Evolutionary conservation across 2,888 invertebrate genomes (phyloP).

Genomic region (Tenthredo mesomela): DNA sequence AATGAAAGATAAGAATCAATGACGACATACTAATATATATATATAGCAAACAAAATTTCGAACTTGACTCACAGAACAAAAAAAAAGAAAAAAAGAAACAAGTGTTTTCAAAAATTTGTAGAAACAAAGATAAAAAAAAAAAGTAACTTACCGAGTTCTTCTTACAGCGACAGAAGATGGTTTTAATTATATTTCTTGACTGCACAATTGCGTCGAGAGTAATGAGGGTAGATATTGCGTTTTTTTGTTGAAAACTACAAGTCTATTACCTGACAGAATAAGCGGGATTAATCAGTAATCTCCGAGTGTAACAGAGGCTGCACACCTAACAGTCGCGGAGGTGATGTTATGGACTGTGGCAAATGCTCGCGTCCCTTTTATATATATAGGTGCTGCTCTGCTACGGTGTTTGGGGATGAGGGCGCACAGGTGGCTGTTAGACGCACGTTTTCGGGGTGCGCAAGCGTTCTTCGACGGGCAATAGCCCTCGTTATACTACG

Average conservation of each 20-base stretch:
- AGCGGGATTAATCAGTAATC: background rate
- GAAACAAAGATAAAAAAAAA: background rate
- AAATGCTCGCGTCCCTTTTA: slow-evolving; percentile 63
- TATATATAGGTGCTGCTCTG: slow-evolving; percentile 66
- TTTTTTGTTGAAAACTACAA: background rate
- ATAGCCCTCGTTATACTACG: background rate
- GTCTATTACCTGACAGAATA: background rate
- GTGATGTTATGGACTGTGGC: slow-evolving; percentile 70
- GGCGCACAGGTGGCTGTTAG: slow-evolving; percentile 66
- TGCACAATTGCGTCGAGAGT: slow-evolving; percentile 4
- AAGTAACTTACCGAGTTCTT: background rate
- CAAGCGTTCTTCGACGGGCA: slow-evolving; percentile 61
- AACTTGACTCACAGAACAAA: background rate
- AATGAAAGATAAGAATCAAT: background rate
- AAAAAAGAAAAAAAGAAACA: background rate
- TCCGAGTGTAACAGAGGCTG: slow-evolving; percentile 57
- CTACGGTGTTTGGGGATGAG: slow-evolving; percentile 37
- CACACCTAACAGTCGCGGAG: slow-evolving; percentile 48
- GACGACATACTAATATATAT: background rate
- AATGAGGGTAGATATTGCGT: background rate
- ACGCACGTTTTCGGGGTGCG: slow-evolving; percentile 63
- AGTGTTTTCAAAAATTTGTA: too few species aligned
- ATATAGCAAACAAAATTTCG: background rate
- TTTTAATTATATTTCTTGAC: slow-evolving; percentile 5
- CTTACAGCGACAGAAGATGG: background rate